phyloP scores from a whole-genome alignment of 2,888 invertebrate genomes.

The Conomelus anceps region DNA sequence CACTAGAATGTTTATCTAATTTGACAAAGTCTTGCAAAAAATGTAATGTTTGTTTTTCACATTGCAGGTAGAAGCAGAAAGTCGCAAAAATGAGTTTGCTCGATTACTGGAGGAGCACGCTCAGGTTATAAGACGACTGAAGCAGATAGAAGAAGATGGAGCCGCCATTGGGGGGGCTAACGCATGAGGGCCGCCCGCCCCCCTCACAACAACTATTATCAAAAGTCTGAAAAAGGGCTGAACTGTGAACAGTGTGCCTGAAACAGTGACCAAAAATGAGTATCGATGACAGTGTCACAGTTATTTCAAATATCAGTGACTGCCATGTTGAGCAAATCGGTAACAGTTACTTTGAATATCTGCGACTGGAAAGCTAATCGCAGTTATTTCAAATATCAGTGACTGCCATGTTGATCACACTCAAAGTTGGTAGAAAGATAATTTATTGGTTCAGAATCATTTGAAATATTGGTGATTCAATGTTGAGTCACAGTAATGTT shows the following conservation, averaged over 20 bases:
- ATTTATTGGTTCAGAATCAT: no score
- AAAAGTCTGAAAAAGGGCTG: neutral
- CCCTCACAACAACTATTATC: neutral
- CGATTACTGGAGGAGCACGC: conserved; percentile 44
- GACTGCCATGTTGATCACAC: no score
- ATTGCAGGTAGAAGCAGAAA: conserved; percentile 43
- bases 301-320: no score
- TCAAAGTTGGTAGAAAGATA: no score
- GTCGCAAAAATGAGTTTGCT: conserved; percentile 43
- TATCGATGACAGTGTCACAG: neutral
- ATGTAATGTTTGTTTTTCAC: neutral
- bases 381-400: no score
- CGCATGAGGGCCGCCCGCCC: conserved; percentile 16
- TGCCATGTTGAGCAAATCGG: no score
- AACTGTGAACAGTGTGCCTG: neutral
- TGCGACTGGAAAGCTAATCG: no score
- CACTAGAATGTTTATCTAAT: no score
- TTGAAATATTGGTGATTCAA: no score
- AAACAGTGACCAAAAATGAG: neutral
- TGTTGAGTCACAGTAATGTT: no score
- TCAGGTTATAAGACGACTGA: conserved; percentile 43
- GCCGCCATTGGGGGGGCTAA: conserved; percentile 19
- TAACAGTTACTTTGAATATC: no score
- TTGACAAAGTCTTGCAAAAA: no score
- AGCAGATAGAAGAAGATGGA: conserved; percentile 41